Evolutionary conservation across 2,797 vertebrate species (phyloP).

Genomic region (Natrix natrix): DNA sequence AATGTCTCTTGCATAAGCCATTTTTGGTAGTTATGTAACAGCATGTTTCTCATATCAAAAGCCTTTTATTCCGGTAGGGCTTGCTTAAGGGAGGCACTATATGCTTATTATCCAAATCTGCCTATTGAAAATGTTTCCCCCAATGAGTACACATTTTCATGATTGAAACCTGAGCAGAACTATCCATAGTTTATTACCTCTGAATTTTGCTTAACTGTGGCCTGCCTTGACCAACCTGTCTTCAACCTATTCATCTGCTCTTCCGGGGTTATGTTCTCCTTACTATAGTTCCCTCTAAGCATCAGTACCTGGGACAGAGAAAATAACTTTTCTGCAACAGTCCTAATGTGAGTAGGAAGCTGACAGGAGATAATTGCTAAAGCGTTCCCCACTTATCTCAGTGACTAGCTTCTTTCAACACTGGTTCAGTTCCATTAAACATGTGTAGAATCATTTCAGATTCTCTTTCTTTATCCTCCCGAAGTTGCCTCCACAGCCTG

Average conservation of each 20-base stretch:
- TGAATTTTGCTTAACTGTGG: not conserved
- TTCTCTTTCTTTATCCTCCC: not conserved
- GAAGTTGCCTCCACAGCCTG: not conserved
- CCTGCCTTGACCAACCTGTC: not conserved
- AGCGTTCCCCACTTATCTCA: not conserved
- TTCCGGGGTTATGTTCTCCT: not conserved
- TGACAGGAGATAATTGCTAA: not conserved
- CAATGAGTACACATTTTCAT: not conserved
- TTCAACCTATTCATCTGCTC: not conserved
- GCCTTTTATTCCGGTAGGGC: not conserved
- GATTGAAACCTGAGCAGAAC: not conserved
- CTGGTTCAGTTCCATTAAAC: conserved; percentile 5
- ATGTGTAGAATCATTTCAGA: not conserved
- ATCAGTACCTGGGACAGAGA: not conserved
- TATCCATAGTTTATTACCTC: not conserved
- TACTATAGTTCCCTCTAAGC: not conserved
- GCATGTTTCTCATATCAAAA: not conserved
- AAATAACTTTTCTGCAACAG: not conserved
- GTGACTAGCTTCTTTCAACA: not conserved
- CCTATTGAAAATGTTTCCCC: not conserved
- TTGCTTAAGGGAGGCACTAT: not conserved
- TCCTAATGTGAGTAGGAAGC: conserved; percentile 2
- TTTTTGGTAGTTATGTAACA: not conserved
- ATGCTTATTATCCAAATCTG: not conserved
- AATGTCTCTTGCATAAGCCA: not conserved